Percentiles rank a stretch among this genome's conserved stretches.
Conservation (phyloP, 2,888 invertebrate species). For the Choreutis nemorana region DNA sequence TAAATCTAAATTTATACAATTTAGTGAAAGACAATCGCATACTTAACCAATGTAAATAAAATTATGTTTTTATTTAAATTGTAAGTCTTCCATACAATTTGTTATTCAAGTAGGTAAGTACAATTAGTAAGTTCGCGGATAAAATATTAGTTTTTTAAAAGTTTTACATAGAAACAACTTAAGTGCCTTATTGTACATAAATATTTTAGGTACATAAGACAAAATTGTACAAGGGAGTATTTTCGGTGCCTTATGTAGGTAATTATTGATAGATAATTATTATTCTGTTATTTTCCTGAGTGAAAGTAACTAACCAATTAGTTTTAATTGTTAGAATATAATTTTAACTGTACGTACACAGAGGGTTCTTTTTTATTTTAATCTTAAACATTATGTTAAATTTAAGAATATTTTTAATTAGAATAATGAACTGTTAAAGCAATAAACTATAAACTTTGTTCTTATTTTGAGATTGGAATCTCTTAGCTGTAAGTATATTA, state of each 20-base stretch:
- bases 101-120: constrained; percentile 30
- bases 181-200: constrained; percentile 18
- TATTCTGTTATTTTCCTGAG: constrained; percentile 4
- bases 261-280: constrained; percentile 3
- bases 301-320: constrained; percentile 8
- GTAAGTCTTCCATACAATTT: constrained; percentile 34
- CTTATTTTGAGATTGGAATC: constrained; percentile 34
- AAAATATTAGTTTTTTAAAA: too few species aligned
- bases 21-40: too few species aligned
- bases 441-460: constrained; percentile 42
- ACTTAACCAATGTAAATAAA: too few species aligned
- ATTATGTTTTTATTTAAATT: constrained; percentile 16
- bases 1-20: constrained; percentile 5
- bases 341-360: constrained; percentile 4
- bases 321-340: constrained; percentile 8
- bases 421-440: constrained; percentile 15
- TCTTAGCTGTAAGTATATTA: constrained; percentile 39
- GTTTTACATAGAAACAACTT: constrained; percentile 20
- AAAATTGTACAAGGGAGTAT: background rate
- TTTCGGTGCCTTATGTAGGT: constrained; percentile 16
- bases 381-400: constrained; percentile 6
- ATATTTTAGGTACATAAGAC: constrained; percentile 12
- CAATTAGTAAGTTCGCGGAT: too few species aligned
- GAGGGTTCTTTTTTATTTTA: constrained; percentile 10
- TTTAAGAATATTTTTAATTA: constrained; percentile 7